A percentile compares a stretch with the other conserved stretches of the same genome.
Conservation (phyloP, 1,140 invertebrate species). For the Chlorops oryzae region DNA sequence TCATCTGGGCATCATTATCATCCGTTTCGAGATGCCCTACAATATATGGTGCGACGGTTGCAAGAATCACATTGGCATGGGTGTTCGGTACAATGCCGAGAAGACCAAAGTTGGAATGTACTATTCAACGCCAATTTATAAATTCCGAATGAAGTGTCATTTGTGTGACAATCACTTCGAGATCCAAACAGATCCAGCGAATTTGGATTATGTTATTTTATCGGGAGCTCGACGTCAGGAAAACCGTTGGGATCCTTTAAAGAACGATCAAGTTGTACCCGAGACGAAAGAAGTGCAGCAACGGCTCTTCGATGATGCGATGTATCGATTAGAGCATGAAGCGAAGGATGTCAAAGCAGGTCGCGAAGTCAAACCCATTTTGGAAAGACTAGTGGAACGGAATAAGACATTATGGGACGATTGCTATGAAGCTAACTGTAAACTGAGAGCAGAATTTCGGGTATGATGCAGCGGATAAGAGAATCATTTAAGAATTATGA, state of each 20-base stretch:
- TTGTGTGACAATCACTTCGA: slow-evolving; percentile 97
- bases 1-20: slow-evolving; percentile 93
- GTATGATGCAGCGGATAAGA: slow-evolving; percentile 48
- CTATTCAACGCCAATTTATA: slow-evolving; percentile 94
- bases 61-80: slow-evolving; percentile 98
- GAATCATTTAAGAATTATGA: neutral
- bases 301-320: slow-evolving; percentile 86
- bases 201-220: slow-evolving; percentile 94
- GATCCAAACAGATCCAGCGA: slow-evolving; percentile 97
- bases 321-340: slow-evolving; percentile 93
- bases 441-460: slow-evolving; percentile 74
- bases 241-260: slow-evolving; percentile 93
- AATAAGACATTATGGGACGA: slow-evolving; percentile 80
- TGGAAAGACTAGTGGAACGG: slow-evolving; percentile 68
- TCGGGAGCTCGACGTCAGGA: slow-evolving; percentile 93
- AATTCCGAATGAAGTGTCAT: slow-evolving; percentile 99
- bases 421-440: slow-evolving; percentile 83
- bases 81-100: slow-evolving; percentile 97
- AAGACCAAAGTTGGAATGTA: slow-evolving; percentile 99
- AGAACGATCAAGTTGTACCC: slow-evolving; percentile 91
- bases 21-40: slow-evolving; percentile 99
- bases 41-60: slow-evolving; percentile 99
- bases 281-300: slow-evolving; percentile 84
- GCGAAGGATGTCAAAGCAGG: slow-evolving; percentile 70
- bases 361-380: slow-evolving; percentile 61